Evolutionary conservation across 2,113 vertebrate species (phyloP), one percentile per base, ranked within the genome.

Genomic region (Hydropotes inermis): DNA sequence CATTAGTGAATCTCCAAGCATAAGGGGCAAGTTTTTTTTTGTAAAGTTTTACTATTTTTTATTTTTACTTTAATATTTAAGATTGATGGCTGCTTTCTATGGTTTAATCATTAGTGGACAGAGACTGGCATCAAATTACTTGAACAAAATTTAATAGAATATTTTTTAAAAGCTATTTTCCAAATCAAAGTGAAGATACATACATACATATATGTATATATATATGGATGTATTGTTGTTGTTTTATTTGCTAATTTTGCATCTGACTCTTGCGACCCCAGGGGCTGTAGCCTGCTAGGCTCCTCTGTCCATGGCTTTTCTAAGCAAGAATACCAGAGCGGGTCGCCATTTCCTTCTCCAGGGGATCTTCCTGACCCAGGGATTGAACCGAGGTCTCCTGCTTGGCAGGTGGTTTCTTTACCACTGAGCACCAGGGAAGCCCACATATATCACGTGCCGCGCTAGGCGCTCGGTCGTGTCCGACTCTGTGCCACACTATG

Each of bases 71-170:
- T 76, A 28, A 57, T 82, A 27, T 92, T 87, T 64, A 95, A 61
- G 43, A 74, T 3, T 83, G 36, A 6, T 78, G 76, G 27, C 28
- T 86, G 58, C 39, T 91, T 67, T 94, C 33, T 74, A 39, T 4
- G 60, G 21, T 64, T 30, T 95, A 78, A 57, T 70, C 58, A 76
- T 52, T 79, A 55, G 55, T 89, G 52, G 43, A 13, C n/a, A 83
- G 45, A 89, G 28, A 60, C 0, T 28, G 64, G 43, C 25, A 79
- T 57, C 28, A 91, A 76, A 64, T 70, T 87, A 94, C 89, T 64
- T 89, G 89, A 93, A 93, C 43, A 94, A 92, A 97, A 95, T 93
- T 50, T 54, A 57, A 16, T 13, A 89, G 23, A 43, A 54, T 81
- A 87, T 25, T 55, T 28, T 79, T 93, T 30, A 67, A 81, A 61